A percentile compares a stretch with the other conserved stretches of the same genome.
phyloP scores from a whole-genome alignment of 2,888 invertebrate genomes.

The Plusia festucae region DNA sequence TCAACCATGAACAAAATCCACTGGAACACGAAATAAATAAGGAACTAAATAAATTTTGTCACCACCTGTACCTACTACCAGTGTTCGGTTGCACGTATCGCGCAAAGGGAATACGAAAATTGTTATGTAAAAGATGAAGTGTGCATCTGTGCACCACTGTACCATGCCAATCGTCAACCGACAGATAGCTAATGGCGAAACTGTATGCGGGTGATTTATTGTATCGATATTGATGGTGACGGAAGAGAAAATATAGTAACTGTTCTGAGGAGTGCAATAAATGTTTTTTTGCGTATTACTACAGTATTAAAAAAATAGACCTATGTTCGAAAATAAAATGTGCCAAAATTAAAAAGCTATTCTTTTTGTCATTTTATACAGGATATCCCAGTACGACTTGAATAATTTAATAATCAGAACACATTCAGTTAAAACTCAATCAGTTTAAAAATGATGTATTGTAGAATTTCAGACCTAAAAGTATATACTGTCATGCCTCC shows the following conservation, averaged over 20 bases:
- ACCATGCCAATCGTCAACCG: constrained; percentile 38
- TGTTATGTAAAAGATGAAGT: constrained; percentile 53
- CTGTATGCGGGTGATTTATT: constrained; percentile 13
- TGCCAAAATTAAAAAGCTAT: too few relatives aligned
- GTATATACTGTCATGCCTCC: too few relatives aligned
- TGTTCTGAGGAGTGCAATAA: not conserved
- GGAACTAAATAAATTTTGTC: constrained; percentile 40
- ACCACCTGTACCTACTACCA: constrained; percentile 34
- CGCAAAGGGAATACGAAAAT: constrained; percentile 56
- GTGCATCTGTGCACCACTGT: constrained; percentile 53
- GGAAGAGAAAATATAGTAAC: not conserved
- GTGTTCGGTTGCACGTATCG: constrained; percentile 35
- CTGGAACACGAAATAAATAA: constrained; percentile 22
- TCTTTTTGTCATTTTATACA: too few relatives aligned
- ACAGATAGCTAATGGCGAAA: constrained; percentile 17
- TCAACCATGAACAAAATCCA: constrained; percentile 29
- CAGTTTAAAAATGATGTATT: too few relatives aligned
- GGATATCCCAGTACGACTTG: too few relatives aligned
- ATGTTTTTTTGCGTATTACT: too few relatives aligned
- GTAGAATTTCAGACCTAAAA: too few relatives aligned
- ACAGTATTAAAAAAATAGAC: too few relatives aligned
- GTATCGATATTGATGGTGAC: not conserved
- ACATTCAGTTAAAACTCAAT: too few relatives aligned
- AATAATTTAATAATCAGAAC: too few relatives aligned
- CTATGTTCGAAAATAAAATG: too few relatives aligned